Evolutionary conservation across 2,113 vertebrate species (phyloP).

Genomic region (Callaeas wilsoni): DNA sequence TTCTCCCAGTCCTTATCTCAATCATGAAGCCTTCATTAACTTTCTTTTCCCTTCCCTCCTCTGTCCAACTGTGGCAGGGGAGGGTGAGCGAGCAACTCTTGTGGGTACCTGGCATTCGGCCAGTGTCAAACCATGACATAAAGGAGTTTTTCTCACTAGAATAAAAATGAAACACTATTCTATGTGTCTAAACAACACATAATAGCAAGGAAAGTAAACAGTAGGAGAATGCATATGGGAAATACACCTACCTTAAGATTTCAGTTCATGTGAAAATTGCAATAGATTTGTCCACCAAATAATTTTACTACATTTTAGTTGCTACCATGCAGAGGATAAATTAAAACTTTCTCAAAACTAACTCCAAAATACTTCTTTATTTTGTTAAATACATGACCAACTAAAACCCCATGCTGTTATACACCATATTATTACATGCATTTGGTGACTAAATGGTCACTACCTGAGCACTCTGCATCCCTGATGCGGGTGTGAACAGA

Average conservation of each 20-base stretch:
- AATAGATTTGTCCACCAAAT: neutral
- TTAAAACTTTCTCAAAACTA: neutral
- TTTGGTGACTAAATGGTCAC: rapidly evolving
- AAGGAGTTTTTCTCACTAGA: neutral
- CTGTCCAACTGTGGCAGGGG: too few relatives aligned
- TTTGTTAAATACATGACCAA: neutral
- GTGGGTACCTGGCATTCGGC: too few relatives aligned
- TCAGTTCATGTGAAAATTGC: neutral
- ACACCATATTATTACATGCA: neutral
- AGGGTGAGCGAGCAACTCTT: too few relatives aligned
- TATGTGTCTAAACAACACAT: neutral
- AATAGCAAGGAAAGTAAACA: neutral
- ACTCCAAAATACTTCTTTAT: neutral
- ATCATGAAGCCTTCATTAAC: too few relatives aligned
- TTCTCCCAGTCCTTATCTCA: too few relatives aligned
- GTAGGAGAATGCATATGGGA: neutral
- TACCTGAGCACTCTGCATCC: neutral
- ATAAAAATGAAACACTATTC: neutral
- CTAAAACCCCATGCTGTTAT: neutral
- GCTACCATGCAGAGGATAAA: neutral
- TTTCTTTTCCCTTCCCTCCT: too few relatives aligned
- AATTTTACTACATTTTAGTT: neutral
- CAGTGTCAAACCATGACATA: too few relatives aligned
- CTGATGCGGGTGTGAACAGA: neutral
- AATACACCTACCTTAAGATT: neutral